phyloP scores from a whole-genome alignment of 2,113 vertebrate species.

The Eudyptes chrysolophus region DNA sequence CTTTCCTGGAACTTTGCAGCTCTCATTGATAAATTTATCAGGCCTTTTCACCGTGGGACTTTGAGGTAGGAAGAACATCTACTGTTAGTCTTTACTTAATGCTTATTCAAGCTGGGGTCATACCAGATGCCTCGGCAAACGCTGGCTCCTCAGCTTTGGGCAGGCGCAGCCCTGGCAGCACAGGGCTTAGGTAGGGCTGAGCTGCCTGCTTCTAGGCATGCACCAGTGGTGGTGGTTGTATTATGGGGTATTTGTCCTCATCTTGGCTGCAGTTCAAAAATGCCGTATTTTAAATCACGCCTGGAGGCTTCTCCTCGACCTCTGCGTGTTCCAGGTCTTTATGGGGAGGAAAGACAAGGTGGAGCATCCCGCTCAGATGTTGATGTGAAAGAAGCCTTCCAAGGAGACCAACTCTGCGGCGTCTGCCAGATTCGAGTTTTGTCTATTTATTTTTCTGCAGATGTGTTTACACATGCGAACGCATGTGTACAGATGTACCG shows the following conservation, averaged over 20 bases:
- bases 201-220: not conserved
- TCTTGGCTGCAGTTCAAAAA: not conserved
- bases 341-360: not conserved
- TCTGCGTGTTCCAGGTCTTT: not conserved
- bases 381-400: not conserved
- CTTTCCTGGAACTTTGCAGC: not conserved
- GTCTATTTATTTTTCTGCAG: not conserved
- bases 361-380: not conserved
- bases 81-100: not conserved
- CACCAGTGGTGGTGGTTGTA: not conserved
- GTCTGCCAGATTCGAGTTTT: not conserved
- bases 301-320: not conserved
- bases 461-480: not conserved
- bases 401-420: not conserved
- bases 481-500: not conserved
- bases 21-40: not conserved
- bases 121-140: not conserved
- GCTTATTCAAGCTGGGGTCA: not conserved
- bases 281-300: rapidly evolving
- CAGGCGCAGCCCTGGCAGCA: not conserved
- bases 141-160: not conserved
- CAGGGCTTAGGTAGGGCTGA: not conserved
- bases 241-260: not conserved
- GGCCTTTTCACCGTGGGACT: not conserved
- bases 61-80: not conserved